Evolutionary conservation across 1,140 invertebrate genomes (phyloP).

Genomic region (Zophobas morio): DNA sequence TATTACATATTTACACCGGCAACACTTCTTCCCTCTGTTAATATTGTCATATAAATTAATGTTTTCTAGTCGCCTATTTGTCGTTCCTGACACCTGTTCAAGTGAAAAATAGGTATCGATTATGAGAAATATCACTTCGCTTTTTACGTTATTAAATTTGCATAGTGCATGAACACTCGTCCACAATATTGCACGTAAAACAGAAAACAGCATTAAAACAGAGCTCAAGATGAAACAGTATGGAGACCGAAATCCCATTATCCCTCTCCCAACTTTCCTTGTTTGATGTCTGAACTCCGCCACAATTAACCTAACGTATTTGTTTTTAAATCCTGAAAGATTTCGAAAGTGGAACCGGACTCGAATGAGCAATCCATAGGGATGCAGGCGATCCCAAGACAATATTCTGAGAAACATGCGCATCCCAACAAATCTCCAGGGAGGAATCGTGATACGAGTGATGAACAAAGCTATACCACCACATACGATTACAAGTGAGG

Average conservation of each 20-base stretch:
- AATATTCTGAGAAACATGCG: conserved; percentile 52
- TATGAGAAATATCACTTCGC: no score
- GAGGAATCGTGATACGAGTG: conserved; percentile 56
- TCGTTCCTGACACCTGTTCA: no score
- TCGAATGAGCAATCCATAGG: conserved; percentile 19
- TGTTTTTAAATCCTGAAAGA: conserved; percentile 35
- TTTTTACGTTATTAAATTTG: no score
- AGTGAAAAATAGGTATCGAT: no score
- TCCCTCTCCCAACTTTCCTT: background rate
- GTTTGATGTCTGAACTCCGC: background rate
- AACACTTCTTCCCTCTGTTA: no score
- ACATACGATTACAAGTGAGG: conserved; percentile 50
- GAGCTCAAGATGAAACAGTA: background rate
- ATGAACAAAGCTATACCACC: conserved; percentile 52
- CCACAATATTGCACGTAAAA: no score
- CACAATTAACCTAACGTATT: conserved; percentile 27
- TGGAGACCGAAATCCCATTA: background rate
- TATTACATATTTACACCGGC: no score
- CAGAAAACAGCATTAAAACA: no score
- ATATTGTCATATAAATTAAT: no score
- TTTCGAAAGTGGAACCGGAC: conserved; percentile 8
- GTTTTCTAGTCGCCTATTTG: no score
- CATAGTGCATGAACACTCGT: no score
- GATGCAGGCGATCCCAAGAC: conserved; percentile 46
- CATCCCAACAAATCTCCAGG: conserved; percentile 54